Percentiles rank a stretch among this genome's conserved stretches.
phyloP scores from a whole-genome alignment of 1,140 invertebrate genomes.

The Holotrichia oblita region DNA sequence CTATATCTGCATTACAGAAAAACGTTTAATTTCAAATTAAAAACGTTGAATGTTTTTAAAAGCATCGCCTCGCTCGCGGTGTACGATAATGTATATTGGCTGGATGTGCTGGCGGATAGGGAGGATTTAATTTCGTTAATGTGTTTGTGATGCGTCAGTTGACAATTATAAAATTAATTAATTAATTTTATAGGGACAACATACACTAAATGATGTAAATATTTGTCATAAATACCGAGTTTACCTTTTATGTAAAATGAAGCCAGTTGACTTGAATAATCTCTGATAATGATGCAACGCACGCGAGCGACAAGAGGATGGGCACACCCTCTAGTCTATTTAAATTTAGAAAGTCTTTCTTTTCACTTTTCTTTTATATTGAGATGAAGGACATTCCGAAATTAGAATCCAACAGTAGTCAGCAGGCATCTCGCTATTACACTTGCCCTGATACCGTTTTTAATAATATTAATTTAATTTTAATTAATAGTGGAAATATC shows the following conservation, averaged over 20 bases:
- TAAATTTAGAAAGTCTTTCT: too few relatives aligned
- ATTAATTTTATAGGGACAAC: background rate
- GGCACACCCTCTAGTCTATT: background rate
- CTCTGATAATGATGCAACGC: background rate
- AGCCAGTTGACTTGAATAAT: background rate
- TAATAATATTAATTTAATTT: too few relatives aligned
- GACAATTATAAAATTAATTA: conserved; percentile 24
- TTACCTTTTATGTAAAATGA: background rate
- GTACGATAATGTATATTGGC: too few relatives aligned
- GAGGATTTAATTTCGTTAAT: conserved; percentile 29
- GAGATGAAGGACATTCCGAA: too few relatives aligned
- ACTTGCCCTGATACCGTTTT: too few relatives aligned
- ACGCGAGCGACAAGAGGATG: background rate
- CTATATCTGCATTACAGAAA: conserved; percentile 6
- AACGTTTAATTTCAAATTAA: conserved; percentile 13
- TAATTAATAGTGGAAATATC: too few relatives aligned
- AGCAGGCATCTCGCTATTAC: too few relatives aligned
- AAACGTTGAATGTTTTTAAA: conserved; percentile 8
- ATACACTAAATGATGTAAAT: background rate
- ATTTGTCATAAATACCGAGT: conserved; percentile 26
- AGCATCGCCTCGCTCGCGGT: too few relatives aligned
- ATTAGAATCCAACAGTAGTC: too few relatives aligned
- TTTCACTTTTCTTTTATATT: too few relatives aligned
- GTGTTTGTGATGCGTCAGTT: background rate
- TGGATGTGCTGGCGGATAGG: too few relatives aligned